Percentiles rank a stretch among this genome's conserved stretches.
Conservation (phyloP, 2,888 invertebrate genomes). For the Parochlus steinenii region DNA sequence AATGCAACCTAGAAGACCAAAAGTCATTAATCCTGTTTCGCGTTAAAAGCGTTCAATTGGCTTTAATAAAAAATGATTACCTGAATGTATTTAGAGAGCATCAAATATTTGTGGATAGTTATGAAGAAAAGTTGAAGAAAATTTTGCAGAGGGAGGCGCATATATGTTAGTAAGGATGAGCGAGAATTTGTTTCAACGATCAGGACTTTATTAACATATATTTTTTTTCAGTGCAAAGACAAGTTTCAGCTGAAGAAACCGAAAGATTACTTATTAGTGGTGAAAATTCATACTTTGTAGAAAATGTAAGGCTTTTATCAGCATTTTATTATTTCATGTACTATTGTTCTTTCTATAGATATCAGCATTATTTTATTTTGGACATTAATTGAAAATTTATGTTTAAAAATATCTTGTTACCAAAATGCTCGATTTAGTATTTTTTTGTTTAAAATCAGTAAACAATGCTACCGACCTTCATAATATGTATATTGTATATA, state of each 20-base stretch:
- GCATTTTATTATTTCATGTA: too few relatives aligned
- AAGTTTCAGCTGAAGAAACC: constrained; percentile 29
- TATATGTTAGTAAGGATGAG: constrained; percentile 22
- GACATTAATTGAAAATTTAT: too few relatives aligned
- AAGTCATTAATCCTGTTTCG: not conserved
- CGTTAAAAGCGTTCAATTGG: constrained; percentile 9
- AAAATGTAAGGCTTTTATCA: constrained; percentile 23
- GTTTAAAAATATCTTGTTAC: too few relatives aligned
- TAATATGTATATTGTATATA: not conserved
- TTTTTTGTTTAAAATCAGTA: constrained; percentile 2
- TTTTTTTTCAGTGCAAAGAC: constrained; percentile 22
- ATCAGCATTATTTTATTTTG: too few relatives aligned
- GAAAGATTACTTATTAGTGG: constrained; percentile 28
- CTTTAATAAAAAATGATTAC: constrained; percentile 18
- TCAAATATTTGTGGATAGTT: constrained; percentile 25
- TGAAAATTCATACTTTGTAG: constrained; percentile 28
- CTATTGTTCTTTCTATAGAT: too few relatives aligned
- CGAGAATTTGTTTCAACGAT: constrained; percentile 7
- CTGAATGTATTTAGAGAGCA: constrained; percentile 28
- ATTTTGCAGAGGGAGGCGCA: constrained; percentile 27
- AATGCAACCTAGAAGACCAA: not conserved
- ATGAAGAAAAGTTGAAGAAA: constrained; percentile 27
- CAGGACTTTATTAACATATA: constrained; percentile 2
- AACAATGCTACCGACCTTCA: not conserved
- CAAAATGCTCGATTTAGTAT: too few relatives aligned